Evolutionary conservation across 1,140 invertebrate genomes (phyloP), one percentile per base, ranked within the genome.

Genomic region (Drosophila ercepeae): DNA sequence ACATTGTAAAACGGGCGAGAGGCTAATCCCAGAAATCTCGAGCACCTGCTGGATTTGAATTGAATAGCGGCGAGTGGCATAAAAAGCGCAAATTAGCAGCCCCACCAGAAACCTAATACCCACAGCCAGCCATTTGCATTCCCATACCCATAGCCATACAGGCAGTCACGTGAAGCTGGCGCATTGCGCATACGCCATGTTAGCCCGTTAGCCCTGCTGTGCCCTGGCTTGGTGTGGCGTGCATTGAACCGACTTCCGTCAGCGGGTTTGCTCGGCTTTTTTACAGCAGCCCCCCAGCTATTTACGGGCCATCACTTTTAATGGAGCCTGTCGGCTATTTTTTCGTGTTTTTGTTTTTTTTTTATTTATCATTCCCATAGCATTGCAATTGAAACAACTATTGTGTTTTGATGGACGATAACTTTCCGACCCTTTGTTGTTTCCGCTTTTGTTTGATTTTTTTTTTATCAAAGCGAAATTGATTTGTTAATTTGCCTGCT

Each of bases 401-500:
- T 67, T 67, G 63, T 65, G 52, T 65, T 19, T 32, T 8, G 14
- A 16, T 2, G 14, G 1, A 42, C 39, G 45, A 65, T 50, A 51
- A 51, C 44, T 23, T 19, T 49, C 53, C 3, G 19, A n/a, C 51
- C 23, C 39, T 36, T 36, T 49, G 21, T 53, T 64, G 50, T 73
- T 46, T 63, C 42, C 46, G 48, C 51, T 36, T 39, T 14, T 46
- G 54, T 53, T 61, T 71, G 53, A 8, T 21, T 72, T 52, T 42
- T 78, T 68, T 57, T 65, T 78, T 79, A 83, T 75, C 76, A 79
- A 58, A 48, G 44, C 23, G 52, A 76, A 84, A 79, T 65, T 79
- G 76, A 84, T 84, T 86, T 75, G 81, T 77, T 84, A 79, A 86
- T 86, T 84, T 55, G 54, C 36, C 45, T 16, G 44, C 57, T 71